Evolutionary conservation across 2,797 vertebrate genomes (phyloP).

Genomic region (Zenarchopterus dispar): DNA sequence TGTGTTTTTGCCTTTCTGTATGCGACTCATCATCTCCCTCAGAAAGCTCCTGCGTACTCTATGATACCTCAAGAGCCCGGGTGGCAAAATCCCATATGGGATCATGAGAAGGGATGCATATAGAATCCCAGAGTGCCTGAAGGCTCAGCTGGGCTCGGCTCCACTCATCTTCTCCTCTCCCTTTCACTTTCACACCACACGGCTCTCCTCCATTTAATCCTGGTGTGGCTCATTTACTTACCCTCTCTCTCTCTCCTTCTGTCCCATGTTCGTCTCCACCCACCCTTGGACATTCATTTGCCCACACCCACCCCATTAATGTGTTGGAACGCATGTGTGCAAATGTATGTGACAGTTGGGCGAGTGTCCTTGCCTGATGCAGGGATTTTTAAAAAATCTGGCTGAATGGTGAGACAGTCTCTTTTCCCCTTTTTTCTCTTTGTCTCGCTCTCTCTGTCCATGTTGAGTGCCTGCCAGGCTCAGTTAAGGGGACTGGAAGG

Average conservation of each 20-base stretch:
- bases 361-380: slow-evolving; percentile 65
- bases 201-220: slow-evolving; percentile 39
- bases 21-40: slow-evolving; percentile 35
- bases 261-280: slow-evolving; percentile 39
- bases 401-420: slow-evolving; percentile 57
- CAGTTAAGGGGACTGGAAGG: slow-evolving; percentile 71
- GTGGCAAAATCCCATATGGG: slow-evolving; percentile 69
- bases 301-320: slow-evolving; percentile 19
- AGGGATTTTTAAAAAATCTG: slow-evolving; percentile 66
- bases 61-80: slow-evolving; percentile 51
- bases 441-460: slow-evolving; percentile 41
- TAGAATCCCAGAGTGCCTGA: slow-evolving; percentile 61
- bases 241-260: slow-evolving; percentile 12
- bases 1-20: slow-evolving; percentile 20
- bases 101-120: slow-evolving; percentile 45
- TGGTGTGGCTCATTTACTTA: slow-evolving; percentile 31
- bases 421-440: slow-evolving; percentile 23
- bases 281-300: slow-evolving; percentile 42
- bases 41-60: slow-evolving; percentile 49
- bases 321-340: slow-evolving; percentile 26
- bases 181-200: slow-evolving; percentile 38
- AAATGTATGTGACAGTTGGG: slow-evolving; percentile 30
- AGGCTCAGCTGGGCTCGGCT: slow-evolving; percentile 27
- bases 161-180: slow-evolving; percentile 36
- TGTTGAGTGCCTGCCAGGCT: slow-evolving; percentile 71